These are phyloP conservation scores for Lutjanus erythropterus DNA, from an alignment of 2,113 vertebrate species.

Conservation along the genomic window DNA sequence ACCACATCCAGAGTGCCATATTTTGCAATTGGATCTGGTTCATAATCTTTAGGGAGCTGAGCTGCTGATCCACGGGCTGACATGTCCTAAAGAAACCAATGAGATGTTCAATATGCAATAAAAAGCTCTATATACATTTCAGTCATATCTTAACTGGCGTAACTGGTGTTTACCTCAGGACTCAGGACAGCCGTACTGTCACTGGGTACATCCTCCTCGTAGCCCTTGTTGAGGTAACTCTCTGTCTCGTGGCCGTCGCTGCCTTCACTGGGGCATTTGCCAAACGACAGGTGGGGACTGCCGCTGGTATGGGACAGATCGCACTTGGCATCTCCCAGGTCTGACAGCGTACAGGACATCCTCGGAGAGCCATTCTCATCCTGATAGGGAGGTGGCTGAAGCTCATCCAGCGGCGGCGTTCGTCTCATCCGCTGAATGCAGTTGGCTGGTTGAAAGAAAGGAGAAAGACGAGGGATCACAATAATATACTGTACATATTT, in stretches of 20 bases:
- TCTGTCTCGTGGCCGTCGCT: slow-evolving; percentile 91
- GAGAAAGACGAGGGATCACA: neutral
- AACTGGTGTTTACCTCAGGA: slow-evolving; percentile 89
- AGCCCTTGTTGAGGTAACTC: slow-evolving; percentile 95
- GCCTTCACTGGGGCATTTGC: slow-evolving; percentile 93
- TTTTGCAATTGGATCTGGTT: slow-evolving; percentile 92
- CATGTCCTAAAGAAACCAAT: slow-evolving; percentile 86
- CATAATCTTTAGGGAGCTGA: slow-evolving; percentile 94
- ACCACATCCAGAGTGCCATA: slow-evolving; percentile 96
- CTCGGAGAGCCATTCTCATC: slow-evolving; percentile 96
- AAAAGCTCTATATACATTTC: neutral
- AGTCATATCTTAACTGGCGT: rapidly evolving
- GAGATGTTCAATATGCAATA: neutral
- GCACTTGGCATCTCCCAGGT: slow-evolving; percentile 93
- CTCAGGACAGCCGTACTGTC: slow-evolving; percentile 97
- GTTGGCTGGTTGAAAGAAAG: slow-evolving; percentile 85
- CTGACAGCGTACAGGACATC: slow-evolving; percentile 95
- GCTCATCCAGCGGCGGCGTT: slow-evolving; percentile 95
- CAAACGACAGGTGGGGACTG: slow-evolving; percentile 92
- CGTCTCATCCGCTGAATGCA: slow-evolving; percentile 98
- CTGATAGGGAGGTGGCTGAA: slow-evolving; percentile 96
- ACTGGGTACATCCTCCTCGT: slow-evolving; percentile 95
- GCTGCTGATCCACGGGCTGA: slow-evolving; percentile 93
- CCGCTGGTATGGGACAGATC: slow-evolving; percentile 92
- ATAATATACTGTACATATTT: neutral